phyloP scores from a whole-genome alignment of 2,113 vertebrate species.

The Gadus chalcogrammus region DNA sequence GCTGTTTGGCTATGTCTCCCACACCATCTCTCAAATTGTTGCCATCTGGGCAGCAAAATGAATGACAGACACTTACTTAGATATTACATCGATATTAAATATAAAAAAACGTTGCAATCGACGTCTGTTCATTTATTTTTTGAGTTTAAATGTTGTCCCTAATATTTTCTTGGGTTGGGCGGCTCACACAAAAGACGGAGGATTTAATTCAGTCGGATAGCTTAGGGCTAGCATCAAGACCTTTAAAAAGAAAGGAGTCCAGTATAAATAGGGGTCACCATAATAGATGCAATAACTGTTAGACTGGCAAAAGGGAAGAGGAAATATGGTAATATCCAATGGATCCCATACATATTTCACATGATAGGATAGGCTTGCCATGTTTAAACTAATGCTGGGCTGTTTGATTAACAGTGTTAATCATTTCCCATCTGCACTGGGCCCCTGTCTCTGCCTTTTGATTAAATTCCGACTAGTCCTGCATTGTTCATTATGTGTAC shows the following conservation, averaged over 20 bases:
- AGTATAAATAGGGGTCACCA: conserved; percentile 55
- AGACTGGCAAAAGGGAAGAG: conserved; percentile 48
- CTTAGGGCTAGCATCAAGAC: conserved; percentile 47
- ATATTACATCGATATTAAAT: background rate
- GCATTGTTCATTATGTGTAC: conserved; percentile 73
- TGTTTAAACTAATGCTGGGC: conserved; percentile 67
- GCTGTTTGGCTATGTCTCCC: conserved; percentile 26
- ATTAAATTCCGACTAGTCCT: conserved; percentile 71
- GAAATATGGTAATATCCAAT: conserved; percentile 55
- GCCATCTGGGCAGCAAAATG: conserved; percentile 25
- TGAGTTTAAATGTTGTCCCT: conserved; percentile 16
- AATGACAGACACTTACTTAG: conserved; percentile 9
- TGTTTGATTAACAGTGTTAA: conserved; percentile 75
- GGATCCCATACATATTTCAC: conserved; percentile 61
- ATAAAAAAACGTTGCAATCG: conserved; percentile 17
- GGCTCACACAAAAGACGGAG: conserved; percentile 18
- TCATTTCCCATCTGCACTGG: conserved; percentile 69
- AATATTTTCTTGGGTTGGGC: conserved; percentile 23
- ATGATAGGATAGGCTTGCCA: conserved; percentile 62
- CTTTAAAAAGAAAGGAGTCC: conserved; percentile 40
- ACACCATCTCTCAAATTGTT: conserved; percentile 30
- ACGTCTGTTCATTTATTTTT: conserved; percentile 14
- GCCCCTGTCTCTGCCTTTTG: conserved; percentile 65
- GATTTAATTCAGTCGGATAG: conserved; percentile 35
- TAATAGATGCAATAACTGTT: conserved; percentile 56